Evolutionary conservation across 2,888 invertebrate species (phyloP), one percentile per base, ranked within the genome.

Genomic region (Plebejus anna): DNA sequence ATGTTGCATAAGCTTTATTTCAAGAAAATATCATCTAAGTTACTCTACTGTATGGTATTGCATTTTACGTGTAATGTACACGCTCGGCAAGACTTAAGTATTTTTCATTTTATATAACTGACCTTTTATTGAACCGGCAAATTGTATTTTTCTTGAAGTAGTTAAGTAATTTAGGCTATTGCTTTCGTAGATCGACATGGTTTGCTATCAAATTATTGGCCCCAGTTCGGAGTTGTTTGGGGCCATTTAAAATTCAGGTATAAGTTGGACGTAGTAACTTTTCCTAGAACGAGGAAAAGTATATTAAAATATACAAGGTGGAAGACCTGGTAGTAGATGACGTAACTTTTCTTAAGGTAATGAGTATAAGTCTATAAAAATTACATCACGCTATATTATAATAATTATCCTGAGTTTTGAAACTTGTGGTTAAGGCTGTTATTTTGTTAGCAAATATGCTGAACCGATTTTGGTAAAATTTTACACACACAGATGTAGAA

Each of bases 81-180:
- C 66, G 32, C 66, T 36, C 66, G 66, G 66, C 66, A 66, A 36
- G 66, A 32, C 61, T 66, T 66, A 66, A 36, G 66, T 5, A 66
- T 32, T 36, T 66, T 66, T 66, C 66, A 66, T 66, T 66, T 66
- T 66, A 36, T 66, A 66, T 13, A 32, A 13, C 9, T 13, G 1
- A 66, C 66, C 66, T 66, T 66, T 66, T 66, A 16, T 36, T 66
- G 66, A 36, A 66, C 32, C 5, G 13, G 13, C 9, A 61, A 61
- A 66, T 66, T 66, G 66, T 66, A 32, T 32, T 66, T 66, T 66
- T 5, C 66, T 66, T 32, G 1, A 66, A 1, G 13, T 36, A 61
- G 59, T 32, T 28, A 4, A 66, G 66, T 66, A 13, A 66, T 66
- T 13, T 13, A 13, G 13, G 32, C 5, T 57, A 57, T 59, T 59